Percentiles rank a stretch among this genome's conserved stretches.
phyloP scores from a whole-genome alignment of 2,797 vertebrate genomes.

The Neosilurus mollespiculum region DNA sequence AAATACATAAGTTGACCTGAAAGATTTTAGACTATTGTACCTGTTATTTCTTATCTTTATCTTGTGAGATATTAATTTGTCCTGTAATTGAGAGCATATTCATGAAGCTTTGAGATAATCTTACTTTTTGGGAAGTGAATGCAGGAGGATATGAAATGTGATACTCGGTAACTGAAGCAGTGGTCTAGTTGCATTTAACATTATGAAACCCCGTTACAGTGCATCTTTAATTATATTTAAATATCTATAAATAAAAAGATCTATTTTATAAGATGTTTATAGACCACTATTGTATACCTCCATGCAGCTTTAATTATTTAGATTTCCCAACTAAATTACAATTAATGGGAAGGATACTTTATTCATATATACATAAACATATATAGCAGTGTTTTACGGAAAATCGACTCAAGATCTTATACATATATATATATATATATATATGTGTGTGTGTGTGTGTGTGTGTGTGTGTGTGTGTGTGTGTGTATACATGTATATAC shows the following conservation, averaged over 20 bases:
- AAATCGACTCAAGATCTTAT: too few relatives aligned
- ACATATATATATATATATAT: too few relatives aligned
- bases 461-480: too few relatives aligned
- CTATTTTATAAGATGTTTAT: neutral
- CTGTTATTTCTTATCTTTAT: neutral
- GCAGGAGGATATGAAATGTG: slow-evolving; percentile 6
- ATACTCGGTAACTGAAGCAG: neutral
- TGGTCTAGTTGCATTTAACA: neutral
- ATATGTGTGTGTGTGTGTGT: too few relatives aligned
- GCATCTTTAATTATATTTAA: neutral
- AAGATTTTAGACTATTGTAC: neutral
- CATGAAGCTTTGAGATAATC: neutral
- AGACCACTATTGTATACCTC: neutral
- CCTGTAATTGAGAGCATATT: neutral
- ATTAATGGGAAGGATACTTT: neutral
- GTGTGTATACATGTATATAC: too few relatives aligned
- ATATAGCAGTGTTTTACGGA: too few relatives aligned
- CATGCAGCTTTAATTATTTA: neutral
- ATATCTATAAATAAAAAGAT: neutral
- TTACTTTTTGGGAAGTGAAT: neutral
- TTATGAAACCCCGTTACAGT: neutral
- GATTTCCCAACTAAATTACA: neutral
- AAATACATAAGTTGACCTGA: neutral
- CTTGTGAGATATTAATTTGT: slow-evolving; percentile 10
- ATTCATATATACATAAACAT: too few relatives aligned